Evolutionary conservation across 2,113 vertebrate species (phyloP), one percentile per base, ranked within the genome.

Genomic region (Verasper variegatus): DNA sequence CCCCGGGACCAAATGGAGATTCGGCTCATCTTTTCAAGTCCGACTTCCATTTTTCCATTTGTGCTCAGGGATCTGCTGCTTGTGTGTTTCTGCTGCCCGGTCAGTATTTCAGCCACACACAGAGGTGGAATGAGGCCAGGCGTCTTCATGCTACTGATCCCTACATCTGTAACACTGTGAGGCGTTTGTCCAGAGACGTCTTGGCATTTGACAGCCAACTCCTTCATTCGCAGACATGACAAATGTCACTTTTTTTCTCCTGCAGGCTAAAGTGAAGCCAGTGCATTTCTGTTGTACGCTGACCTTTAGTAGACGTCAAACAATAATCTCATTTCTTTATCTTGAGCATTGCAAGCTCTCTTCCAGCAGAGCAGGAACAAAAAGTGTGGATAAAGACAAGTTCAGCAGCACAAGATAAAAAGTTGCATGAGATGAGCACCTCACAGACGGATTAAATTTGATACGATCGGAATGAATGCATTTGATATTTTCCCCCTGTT

Each of bases 1-100:
- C 80, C 70, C 69, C 2, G 20, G 65, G 81, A 87, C 78, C 76
- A 64, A 68, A 83, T 78, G 78, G 76, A 83, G 81, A 84, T 75
- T 74, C 58, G 71, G 66, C 71, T 80, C 70, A 74, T 78, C 66
- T 76, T 73, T 86, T 82, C 37, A 73, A 56, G 71, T 81, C 78
- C 2, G 2, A 64, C 71, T 45, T 81, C 31, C 64, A 26, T 78
- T 80, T 84, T n/a, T 61, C 35, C 61, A 68, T 76, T 74, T 74
- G 23, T 68, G 57, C 26, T 59, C 37, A 69, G 62, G 66, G 65
- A 67, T 67, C n/a, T 76, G 59, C 71, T 67, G 69, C 47, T 26
- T 4, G 51, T 71, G 18, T 27, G 35, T 1, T n/a, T 27, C 23
- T 64, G 35, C 35, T 40, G 60, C 17, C 58, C 68, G 61, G 69